Evolutionary conservation across 2,888 invertebrate species (phyloP), one percentile per base, ranked within the genome.

Genomic region (Dryadula phaetusa): DNA sequence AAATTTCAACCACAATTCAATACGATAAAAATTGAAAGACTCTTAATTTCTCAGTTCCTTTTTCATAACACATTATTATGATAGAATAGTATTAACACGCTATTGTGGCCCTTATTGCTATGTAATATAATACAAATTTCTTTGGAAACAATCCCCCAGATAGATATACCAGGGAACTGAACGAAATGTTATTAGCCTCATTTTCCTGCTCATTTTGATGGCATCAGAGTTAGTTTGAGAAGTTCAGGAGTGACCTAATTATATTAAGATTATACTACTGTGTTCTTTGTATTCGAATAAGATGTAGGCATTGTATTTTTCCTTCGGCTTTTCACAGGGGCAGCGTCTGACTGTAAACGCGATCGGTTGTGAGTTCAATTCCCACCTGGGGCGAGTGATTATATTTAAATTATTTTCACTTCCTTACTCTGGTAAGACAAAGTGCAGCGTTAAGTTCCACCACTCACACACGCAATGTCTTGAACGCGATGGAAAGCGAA

Each of bases 201-300:
- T 54, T 54, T 54, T 34, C 54, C 54, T 54, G 20, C 37, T n/a
- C 37, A 56, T 56, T 37, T 56, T 56, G 54, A 56, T 56, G 37
- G 37, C 8, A 54, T 20, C 8, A 20, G 37, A 37, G 37, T 37
- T 22, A 37, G 37, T 37, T 56, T 37, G 7, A 10, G 8, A 34
- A 37, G 14, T 18, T n/a, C 37, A 54, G 20, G 14, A 20, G 1
- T 49, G 7, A 28, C 46, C 46, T 49, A 49, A 49, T 28, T 25
- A 49, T 16, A 28, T 37, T 37, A 37, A 37, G 12, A 37, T 12
- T 37, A 3, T 37, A 1, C 28, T 3, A 28, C 3, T 28, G n/a
- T n/a, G n/a, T 28, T 28, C 6, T 28, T 28, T 3, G 28, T 28
- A 28, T 28, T 28, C 28, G 3, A 28, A 28, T 28, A 28, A 28